phyloP scores from a whole-genome alignment of 2,113 vertebrate species.

The Syrrhaptes paradoxus region DNA sequence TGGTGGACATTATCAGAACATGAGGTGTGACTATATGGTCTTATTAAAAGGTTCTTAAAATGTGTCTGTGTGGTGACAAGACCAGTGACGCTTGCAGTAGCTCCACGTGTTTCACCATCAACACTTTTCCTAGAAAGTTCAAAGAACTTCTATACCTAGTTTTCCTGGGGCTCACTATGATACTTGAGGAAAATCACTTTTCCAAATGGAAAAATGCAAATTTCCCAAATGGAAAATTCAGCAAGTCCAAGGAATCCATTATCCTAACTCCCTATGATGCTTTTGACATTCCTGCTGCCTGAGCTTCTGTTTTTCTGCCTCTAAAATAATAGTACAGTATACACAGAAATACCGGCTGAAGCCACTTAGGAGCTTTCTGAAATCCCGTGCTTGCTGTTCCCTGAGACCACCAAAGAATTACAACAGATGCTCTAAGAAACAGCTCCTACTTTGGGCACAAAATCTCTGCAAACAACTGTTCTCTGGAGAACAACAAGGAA shows the following conservation, averaged over 20 bases:
- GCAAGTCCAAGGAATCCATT: not conserved
- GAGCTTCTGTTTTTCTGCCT: not conserved
- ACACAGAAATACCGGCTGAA: not conserved
- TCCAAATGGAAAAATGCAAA: not conserved
- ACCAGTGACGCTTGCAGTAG: not conserved
- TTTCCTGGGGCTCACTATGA: not conserved
- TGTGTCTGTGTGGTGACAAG: accelerated
- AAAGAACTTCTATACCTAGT: not conserved
- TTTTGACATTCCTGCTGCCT: not conserved
- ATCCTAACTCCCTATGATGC: not conserved
- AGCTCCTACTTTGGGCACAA: not conserved
- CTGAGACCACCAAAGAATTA: not conserved
- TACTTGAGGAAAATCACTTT: not conserved
- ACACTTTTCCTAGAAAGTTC: not conserved
- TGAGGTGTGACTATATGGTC: not conserved
- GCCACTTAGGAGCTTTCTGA: not conserved
- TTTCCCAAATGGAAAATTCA: not conserved
- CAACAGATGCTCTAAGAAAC: not conserved
- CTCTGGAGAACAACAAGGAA: not conserved
- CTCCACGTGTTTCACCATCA: not conserved
- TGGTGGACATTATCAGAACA: not conserved
- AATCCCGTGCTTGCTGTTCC: not conserved
- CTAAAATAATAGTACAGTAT: not conserved
- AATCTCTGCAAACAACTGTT: not conserved
- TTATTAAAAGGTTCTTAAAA: not conserved